Evolutionary conservation across 1,140 invertebrate species (phyloP).

Genomic region (Parasteatoda tepidariorum): DNA sequence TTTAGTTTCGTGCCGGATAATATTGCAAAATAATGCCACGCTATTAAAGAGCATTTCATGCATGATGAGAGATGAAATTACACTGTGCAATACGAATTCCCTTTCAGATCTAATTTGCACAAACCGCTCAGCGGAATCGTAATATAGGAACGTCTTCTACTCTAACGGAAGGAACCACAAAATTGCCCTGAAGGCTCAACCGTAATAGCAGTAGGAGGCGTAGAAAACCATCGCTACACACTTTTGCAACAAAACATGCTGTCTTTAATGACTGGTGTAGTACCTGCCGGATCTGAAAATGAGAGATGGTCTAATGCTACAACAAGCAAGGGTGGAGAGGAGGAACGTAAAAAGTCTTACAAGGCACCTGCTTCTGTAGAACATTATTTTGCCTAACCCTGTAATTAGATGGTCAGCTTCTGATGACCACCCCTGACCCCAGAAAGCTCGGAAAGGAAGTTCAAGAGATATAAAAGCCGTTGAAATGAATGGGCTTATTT

Average conservation of each 20-base stretch:
- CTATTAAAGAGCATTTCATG: too few relatives aligned
- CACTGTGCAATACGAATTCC: too few relatives aligned
- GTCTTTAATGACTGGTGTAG: conserved; percentile 4
- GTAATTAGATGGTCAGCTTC: conserved; percentile 26
- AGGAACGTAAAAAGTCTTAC: neutral
- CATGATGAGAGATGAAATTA: too few relatives aligned
- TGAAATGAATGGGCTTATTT: too few relatives aligned
- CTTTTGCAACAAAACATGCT: conserved; percentile 11
- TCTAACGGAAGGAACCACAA: too few relatives aligned
- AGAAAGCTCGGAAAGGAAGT: neutral
- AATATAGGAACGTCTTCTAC: too few relatives aligned
- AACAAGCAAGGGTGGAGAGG: neutral
- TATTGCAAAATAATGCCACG: too few relatives aligned
- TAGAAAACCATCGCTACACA: neutral
- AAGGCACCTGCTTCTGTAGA: neutral
- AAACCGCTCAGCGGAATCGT: too few relatives aligned
- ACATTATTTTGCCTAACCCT: conserved; percentile 10
- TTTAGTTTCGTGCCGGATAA: too few relatives aligned
- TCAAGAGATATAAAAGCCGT: too few relatives aligned
- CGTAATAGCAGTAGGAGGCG: neutral
- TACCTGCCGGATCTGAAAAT: neutral
- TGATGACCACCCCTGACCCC: conserved; percentile 5
- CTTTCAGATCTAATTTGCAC: too few relatives aligned
- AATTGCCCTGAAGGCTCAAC: too few relatives aligned
- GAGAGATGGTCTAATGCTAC: neutral